A percentile compares a stretch with the other conserved stretches of the same genome.
Evolutionary conservation across 1,140 invertebrate species (phyloP).

Genomic region (Bombus sylvicola): DNA sequence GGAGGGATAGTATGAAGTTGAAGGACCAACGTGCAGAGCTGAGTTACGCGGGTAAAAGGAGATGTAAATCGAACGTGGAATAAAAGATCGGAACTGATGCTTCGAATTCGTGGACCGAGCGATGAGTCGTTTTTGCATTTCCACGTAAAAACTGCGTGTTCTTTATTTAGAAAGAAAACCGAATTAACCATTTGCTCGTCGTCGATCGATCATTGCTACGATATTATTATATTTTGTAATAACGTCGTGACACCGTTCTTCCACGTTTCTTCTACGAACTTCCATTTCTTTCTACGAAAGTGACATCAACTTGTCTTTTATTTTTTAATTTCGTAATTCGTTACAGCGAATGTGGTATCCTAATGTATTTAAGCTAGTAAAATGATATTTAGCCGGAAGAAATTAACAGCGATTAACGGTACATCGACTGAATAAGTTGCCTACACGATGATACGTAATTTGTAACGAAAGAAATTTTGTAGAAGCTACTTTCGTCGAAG

Average conservation of each 20-base stretch:
- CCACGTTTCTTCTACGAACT: not conserved
- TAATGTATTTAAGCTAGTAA: too few relatives aligned
- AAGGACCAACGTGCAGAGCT: conserved; percentile 12
- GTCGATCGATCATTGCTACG: too few relatives aligned
- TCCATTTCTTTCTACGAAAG: not conserved
- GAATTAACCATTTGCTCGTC: rapidly evolving
- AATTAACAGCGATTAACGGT: conserved; percentile 58
- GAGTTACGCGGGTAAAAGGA: conserved; percentile 3
- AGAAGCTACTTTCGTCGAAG: not conserved
- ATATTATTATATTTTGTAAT: not conserved
- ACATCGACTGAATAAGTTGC: conserved; percentile 57
- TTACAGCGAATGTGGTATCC: not conserved
- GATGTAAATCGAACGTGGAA: not conserved
- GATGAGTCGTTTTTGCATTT: not conserved
- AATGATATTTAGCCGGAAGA: not conserved
- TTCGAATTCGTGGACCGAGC: not conserved
- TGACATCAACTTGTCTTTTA: not conserved
- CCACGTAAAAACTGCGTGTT: not conserved
- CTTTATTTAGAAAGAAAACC: too few relatives aligned
- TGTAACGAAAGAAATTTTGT: not conserved
- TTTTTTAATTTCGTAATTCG: not conserved
- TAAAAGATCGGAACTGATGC: not conserved
- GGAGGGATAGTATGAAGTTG: conserved; percentile 22
- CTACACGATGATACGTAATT: conserved; percentile 12
- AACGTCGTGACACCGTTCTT: not conserved